Percentiles rank a stretch among this genome's conserved stretches.
Conservation (phyloP, 2,113 vertebrate species). For the Myanophis thanlyinensis region DNA sequence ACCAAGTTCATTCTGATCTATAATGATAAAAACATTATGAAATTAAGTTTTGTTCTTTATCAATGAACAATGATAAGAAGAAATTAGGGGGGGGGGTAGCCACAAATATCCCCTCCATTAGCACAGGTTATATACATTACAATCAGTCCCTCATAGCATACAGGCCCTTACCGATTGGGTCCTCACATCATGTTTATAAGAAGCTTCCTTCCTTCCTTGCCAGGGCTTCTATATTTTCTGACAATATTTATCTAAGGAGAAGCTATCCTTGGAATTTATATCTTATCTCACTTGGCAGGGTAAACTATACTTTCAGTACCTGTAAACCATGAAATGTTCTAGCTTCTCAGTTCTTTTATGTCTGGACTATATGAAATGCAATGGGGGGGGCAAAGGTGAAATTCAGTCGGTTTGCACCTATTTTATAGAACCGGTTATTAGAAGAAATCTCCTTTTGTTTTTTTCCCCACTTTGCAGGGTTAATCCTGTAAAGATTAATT, state of each 20-base stretch:
- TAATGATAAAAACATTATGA: background rate
- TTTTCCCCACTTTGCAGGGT: too few species aligned
- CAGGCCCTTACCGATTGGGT: background rate
- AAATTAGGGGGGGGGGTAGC: background rate
- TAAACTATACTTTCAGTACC: background rate
- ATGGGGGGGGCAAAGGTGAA: fast-evolving
- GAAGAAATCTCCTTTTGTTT: too few species aligned
- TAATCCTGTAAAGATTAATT: too few species aligned
- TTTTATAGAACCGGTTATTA: too few species aligned
- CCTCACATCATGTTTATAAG: background rate
- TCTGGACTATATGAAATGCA: background rate
- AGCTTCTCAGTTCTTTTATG: background rate
- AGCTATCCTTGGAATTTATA: background rate
- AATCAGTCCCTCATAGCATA: background rate
- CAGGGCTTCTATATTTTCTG: background rate
- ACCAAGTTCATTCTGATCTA: background rate
- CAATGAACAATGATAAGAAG: background rate
- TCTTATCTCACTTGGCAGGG: background rate
- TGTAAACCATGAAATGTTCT: background rate
- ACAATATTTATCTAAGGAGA: background rate
- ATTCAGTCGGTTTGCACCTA: too few species aligned
- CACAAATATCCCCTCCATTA: background rate
- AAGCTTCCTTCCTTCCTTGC: background rate
- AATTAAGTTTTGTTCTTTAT: background rate
- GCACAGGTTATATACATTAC: background rate